Conservation (phyloP, 2,113 vertebrate genomes). For the Pedetes capensis region DNA sequence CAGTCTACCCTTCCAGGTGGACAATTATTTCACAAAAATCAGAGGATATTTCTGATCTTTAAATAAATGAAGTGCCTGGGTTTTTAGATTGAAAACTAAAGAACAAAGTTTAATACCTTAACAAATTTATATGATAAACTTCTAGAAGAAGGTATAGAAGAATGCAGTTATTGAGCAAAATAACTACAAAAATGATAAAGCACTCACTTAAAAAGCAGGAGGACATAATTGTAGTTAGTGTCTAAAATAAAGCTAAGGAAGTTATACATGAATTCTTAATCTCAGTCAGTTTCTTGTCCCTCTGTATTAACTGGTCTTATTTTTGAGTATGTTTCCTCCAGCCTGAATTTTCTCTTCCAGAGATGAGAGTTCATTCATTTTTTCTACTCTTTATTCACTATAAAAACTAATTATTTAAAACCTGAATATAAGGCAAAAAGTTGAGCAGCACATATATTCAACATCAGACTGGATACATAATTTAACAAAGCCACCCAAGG, state of each 20-base stretch:
- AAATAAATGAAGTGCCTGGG: neutral
- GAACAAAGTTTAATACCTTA: conserved; percentile 18
- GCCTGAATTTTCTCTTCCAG: neutral
- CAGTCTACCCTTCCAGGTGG: neutral
- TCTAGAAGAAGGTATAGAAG: conserved; percentile 30
- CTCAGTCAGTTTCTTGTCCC: neutral
- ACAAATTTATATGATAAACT: conserved; percentile 25
- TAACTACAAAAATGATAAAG: neutral
- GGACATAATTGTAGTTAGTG: neutral
- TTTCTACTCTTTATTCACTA: neutral
- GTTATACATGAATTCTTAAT: neutral
- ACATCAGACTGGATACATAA: neutral
- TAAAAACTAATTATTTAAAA: neutral
- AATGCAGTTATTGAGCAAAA: conserved; percentile 18
- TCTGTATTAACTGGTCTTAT: neutral
- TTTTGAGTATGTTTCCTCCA: neutral
- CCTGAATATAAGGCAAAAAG: neutral
- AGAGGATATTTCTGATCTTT: conserved; percentile 31
- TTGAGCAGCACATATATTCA: neutral
- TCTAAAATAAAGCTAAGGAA: neutral
- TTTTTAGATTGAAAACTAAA: conserved; percentile 40
- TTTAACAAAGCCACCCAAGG: neutral
- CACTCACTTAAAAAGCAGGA: neutral
- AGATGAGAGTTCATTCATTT: neutral
- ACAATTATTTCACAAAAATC: neutral